phyloP scores from a whole-genome alignment of 2,888 invertebrate species.

The Ectemnius lituratus region DNA sequence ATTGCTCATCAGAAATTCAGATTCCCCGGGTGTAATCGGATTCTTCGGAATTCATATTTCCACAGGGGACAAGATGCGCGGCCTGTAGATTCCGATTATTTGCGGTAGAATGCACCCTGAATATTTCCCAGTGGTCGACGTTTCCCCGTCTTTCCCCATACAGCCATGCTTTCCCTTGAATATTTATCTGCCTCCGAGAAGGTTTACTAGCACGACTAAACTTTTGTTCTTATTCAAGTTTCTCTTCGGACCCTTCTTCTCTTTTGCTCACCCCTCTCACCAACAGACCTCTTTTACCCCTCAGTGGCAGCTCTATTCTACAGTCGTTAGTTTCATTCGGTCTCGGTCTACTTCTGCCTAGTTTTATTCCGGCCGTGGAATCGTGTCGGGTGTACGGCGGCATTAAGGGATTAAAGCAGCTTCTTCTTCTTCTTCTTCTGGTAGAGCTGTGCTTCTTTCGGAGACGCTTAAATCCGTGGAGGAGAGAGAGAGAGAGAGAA shows the following conservation, averaged over 20 bases:
- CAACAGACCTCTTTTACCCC: too few species aligned
- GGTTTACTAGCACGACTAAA: conserved; percentile 29
- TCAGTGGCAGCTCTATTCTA: too few species aligned
- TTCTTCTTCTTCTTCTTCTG: conserved; percentile 4
- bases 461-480: conserved; percentile 30
- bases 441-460: background rate
- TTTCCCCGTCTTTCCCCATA: conserved; percentile 11
- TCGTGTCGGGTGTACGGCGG: conserved; percentile 24
- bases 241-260: too few species aligned
- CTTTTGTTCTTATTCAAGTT: background rate
- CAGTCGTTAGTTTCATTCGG: too few species aligned
- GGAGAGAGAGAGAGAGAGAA: too few species aligned
- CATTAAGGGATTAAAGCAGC: conserved; percentile 46
- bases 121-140: conserved; percentile 7
- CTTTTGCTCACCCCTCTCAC: too few species aligned
- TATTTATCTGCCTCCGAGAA: too few species aligned
- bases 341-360: background rate
- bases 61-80: background rate
- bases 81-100: conserved; percentile 24
- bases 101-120: conserved; percentile 17
- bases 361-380: conserved; percentile 8
- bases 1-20: conserved; percentile 31
- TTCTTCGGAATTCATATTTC: conserved; percentile 27
- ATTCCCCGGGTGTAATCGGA: conserved; percentile 25
- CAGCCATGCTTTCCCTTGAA: too few species aligned